phyloP scores from a whole-genome alignment of 1,140 invertebrate species.

The Heliconius nattereri region DNA sequence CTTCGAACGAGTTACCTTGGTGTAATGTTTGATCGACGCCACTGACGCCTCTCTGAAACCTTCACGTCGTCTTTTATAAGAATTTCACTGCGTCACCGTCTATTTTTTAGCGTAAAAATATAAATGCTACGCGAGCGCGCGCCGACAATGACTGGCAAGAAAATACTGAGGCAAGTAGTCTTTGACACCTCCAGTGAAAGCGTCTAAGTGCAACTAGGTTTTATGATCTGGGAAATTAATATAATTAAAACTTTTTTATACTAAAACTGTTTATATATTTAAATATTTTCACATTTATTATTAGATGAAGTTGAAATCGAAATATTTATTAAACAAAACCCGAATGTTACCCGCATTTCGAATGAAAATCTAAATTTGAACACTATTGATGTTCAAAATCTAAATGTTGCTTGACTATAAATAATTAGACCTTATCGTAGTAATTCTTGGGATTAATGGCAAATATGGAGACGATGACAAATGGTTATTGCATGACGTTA shows the following conservation, averaged over 20 bases:
- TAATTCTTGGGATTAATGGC: slow-evolving; percentile 31
- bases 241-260: neutral
- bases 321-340: neutral
- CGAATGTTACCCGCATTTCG: neutral
- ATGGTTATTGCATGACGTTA: slow-evolving; percentile 57
- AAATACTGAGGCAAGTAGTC: slow-evolving; percentile 63
- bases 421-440: neutral
- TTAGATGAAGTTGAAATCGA: neutral
- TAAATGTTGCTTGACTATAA: neutral
- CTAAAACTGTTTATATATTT: neutral
- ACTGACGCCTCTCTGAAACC: slow-evolving; percentile 36
- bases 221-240: slow-evolving; percentile 1
- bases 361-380: neutral
- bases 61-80: slow-evolving; percentile 40
- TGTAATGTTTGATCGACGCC: slow-evolving; percentile 63
- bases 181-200: slow-evolving; percentile 64
- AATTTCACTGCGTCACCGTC: slow-evolving; percentile 54
- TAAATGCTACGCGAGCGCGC: slow-evolving; percentile 51
- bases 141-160: slow-evolving; percentile 61
- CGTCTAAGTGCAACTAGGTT: slow-evolving; percentile 65
- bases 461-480: slow-evolving; percentile 53
- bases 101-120: slow-evolving; percentile 48
- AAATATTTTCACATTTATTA: neutral
- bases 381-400: too few species aligned
- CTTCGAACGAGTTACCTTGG: slow-evolving; percentile 65